These are phyloP conservation scores for Halictus rubicundus DNA, from an alignment of 1,140 invertebrate genomes.

Conservation along the genomic window DNA sequence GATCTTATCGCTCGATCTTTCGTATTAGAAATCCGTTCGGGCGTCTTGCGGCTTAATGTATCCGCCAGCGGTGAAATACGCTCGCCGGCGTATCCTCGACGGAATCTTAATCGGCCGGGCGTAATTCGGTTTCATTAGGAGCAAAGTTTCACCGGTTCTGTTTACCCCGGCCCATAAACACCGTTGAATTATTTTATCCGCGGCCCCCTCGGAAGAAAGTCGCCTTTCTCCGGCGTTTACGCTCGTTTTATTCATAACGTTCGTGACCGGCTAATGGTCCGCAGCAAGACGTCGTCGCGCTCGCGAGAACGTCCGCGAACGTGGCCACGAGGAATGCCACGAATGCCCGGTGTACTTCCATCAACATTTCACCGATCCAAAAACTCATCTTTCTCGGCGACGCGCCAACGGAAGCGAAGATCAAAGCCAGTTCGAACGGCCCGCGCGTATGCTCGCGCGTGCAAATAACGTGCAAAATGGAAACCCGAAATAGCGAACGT, in stretches of 20 bases:
- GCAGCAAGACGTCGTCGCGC: neutral
- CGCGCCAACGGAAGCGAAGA: neutral
- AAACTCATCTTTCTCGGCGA: neutral
- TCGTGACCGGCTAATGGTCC: neutral
- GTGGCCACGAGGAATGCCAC: too few species aligned
- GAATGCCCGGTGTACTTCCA: too few species aligned
- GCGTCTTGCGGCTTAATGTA: neutral
- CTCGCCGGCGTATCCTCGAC: neutral
- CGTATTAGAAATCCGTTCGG: neutral
- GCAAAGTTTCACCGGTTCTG: neutral
- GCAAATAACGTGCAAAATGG: neutral
- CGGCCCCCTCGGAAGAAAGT: neutral
- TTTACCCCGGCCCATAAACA: neutral
- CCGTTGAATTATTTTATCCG: too few species aligned
- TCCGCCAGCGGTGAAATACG: neutral
- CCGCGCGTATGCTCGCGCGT: neutral
- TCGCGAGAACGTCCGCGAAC: neutral
- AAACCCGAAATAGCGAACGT: neutral
- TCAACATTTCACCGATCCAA: too few species aligned
- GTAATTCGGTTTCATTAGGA: neutral
- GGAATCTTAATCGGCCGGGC: neutral
- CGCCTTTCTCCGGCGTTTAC: conserved; percentile 1
- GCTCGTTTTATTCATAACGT: neutral
- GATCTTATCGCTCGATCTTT: neutral
- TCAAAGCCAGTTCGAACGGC: neutral